These are phyloP conservation scores for Antrozous pallidus DNA, from an alignment of 2,797 vertebrate genomes.

Conservation along the genomic window DNA sequence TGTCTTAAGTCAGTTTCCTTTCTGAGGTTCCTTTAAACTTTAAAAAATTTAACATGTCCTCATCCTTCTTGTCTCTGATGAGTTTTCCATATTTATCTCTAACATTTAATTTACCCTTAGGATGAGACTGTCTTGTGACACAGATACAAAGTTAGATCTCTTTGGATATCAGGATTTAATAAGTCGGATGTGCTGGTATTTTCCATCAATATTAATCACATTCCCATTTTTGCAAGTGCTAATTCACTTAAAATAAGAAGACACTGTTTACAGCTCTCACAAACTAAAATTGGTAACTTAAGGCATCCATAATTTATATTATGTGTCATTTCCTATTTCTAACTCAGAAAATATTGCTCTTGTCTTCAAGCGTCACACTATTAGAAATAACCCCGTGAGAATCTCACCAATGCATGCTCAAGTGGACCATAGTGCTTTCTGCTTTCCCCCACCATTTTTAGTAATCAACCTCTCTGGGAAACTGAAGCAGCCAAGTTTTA, in stretches of 20 bases:
- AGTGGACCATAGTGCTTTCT: background rate
- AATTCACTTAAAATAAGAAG: background rate
- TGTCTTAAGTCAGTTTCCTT: background rate
- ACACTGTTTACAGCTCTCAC: background rate
- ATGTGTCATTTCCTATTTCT: slow-evolving; percentile 54
- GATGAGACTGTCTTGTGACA: background rate
- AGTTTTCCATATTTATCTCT: background rate
- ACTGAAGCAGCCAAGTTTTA: slow-evolving; percentile 53
- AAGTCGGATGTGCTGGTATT: background rate
- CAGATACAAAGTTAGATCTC: background rate
- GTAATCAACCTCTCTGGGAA: slow-evolving; percentile 40
- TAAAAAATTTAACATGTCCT: background rate
- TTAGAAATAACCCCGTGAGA: background rate
- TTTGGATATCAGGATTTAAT: background rate
- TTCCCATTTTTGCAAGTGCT: background rate
- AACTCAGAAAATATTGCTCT: slow-evolving; percentile 35
- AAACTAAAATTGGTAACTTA: slow-evolving; percentile 19
- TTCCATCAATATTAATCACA: background rate
- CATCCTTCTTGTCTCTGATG: background rate
- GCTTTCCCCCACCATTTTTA: slow-evolving; percentile 26
- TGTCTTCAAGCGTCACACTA: background rate
- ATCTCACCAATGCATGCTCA: background rate
- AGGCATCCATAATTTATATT: background rate
- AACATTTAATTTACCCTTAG: background rate
- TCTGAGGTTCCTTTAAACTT: background rate